These are phyloP conservation scores for Misgurnus anguillicaudatus DNA, from an alignment of 2,113 vertebrate genomes.

Conservation along the genomic window DNA sequence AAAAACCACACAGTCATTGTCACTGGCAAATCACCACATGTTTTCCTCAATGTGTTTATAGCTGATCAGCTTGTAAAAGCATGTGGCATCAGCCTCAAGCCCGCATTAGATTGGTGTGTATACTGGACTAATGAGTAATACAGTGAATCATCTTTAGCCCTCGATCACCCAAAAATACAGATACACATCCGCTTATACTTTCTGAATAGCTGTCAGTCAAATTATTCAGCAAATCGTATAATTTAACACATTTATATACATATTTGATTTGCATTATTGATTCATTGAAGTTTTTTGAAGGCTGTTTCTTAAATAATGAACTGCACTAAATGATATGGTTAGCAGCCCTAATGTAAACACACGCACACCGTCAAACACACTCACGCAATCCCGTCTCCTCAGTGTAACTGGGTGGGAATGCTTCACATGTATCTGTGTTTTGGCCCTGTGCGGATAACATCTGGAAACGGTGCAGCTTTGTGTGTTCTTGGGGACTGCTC, in stretches of 20 bases:
- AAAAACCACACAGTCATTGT: neutral
- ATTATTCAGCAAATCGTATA: too few relatives aligned
- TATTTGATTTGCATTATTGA: too few relatives aligned
- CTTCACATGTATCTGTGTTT: conserved; percentile 53
- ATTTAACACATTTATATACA: neutral
- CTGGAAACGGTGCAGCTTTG: conserved; percentile 67
- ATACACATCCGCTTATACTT: neutral
- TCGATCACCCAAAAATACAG: conserved; percentile 27
- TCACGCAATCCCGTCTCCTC: conserved; percentile 26
- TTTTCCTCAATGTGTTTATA: conserved; percentile 33
- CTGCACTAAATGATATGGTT: too few relatives aligned
- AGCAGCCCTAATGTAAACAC: neutral
- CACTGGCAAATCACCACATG: too few relatives aligned
- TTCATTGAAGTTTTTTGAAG: too few relatives aligned
- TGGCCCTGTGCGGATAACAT: conserved; percentile 60
- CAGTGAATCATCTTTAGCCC: conserved; percentile 58
- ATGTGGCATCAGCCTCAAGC: conserved; percentile 49
- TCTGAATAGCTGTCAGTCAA: too few relatives aligned
- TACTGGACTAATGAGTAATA: conserved; percentile 56
- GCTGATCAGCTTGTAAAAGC: conserved; percentile 51
- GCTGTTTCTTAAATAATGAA: too few relatives aligned
- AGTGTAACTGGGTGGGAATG: conserved; percentile 48
- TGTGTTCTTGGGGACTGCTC: conserved; percentile 54
- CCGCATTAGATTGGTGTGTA: conserved; percentile 50
- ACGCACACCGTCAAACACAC: conserved; percentile 28